Conservation (phyloP, 2,888 invertebrate species). For the Trissolcus japonicus region DNA sequence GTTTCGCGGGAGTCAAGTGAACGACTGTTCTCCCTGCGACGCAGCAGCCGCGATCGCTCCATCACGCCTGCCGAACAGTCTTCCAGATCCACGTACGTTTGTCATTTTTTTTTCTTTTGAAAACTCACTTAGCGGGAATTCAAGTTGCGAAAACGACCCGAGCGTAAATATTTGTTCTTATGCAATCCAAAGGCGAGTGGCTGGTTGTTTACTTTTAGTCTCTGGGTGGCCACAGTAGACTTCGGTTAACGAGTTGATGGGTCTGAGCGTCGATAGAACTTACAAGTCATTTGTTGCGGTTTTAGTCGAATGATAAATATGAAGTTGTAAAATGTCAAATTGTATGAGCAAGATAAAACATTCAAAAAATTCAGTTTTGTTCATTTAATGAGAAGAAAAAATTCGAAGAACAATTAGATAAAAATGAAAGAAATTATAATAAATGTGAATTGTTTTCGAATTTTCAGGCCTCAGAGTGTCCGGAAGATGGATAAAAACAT, state of each 20-base stretch:
- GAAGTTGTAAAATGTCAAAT: too few relatives aligned
- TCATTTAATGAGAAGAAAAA: too few relatives aligned
- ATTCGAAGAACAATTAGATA: too few relatives aligned
- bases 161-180: slow-evolving; percentile 18
- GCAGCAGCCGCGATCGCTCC: slow-evolving; percentile 69
- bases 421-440: too few relatives aligned
- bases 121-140: too few relatives aligned
- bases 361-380: too few relatives aligned
- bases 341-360: too few relatives aligned
- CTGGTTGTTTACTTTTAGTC: slow-evolving; percentile 1
- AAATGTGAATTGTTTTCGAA: not conserved
- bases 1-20: slow-evolving; percentile 62
- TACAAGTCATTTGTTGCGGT: too few relatives aligned
- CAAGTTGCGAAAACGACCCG: not conserved
- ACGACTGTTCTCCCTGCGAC: slow-evolving; percentile 70
- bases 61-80: slow-evolving; percentile 69
- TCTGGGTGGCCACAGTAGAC: too few relatives aligned
- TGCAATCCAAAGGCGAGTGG: slow-evolving; percentile 10
- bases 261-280: too few relatives aligned
- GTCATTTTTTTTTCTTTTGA: not conserved
- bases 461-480: slow-evolving; percentile 5
- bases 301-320: too few relatives aligned
- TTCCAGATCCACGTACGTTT: slow-evolving; percentile 60
- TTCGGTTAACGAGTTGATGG: too few relatives aligned
- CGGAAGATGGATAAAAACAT: slow-evolving; percentile 63